These are phyloP conservation scores for Mirza zaza DNA, from an alignment of 2,113 vertebrate genomes.

Conservation along the genomic window DNA sequence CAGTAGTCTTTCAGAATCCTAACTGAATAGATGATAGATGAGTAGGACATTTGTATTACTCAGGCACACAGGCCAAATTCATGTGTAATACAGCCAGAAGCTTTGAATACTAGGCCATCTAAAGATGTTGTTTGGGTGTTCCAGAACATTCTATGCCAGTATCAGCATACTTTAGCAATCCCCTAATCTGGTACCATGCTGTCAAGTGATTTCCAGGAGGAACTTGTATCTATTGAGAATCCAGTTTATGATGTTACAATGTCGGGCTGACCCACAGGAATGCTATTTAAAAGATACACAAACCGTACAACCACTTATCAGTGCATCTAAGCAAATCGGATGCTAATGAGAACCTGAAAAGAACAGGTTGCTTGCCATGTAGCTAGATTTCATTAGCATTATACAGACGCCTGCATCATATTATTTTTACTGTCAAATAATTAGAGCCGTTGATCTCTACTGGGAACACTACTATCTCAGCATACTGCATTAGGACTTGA, in stretches of 20 bases:
- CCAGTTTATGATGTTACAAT: not conserved
- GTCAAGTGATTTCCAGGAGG: not conserved
- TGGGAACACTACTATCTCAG: not conserved
- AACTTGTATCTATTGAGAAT: not conserved
- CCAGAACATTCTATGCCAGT: not conserved
- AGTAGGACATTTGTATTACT: not conserved
- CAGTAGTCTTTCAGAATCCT: not conserved
- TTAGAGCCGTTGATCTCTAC: constrained; percentile 24
- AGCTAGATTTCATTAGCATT: constrained; percentile 53
- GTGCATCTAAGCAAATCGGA: constrained; percentile 22
- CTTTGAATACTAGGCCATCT: not conserved
- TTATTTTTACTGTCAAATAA: constrained; percentile 60
- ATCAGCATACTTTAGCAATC: not conserved
- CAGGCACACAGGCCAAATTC: not conserved
- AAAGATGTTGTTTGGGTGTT: not conserved
- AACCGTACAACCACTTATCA: constrained; percentile 6
- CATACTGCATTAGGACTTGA: not conserved
- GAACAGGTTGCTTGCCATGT: constrained; percentile 26
- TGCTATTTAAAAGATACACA: constrained; percentile 37
- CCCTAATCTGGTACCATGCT: not conserved
- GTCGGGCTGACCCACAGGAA: constrained; percentile 5
- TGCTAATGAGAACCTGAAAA: constrained; percentile 53
- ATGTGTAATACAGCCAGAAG: not conserved
- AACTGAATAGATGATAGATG: not conserved
- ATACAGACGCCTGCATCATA: constrained; percentile 29